Evolutionary conservation across 2,797 vertebrate species (phyloP), one percentile per base, ranked within the genome.

Genomic region (Acropternis orthonyx): DNA sequence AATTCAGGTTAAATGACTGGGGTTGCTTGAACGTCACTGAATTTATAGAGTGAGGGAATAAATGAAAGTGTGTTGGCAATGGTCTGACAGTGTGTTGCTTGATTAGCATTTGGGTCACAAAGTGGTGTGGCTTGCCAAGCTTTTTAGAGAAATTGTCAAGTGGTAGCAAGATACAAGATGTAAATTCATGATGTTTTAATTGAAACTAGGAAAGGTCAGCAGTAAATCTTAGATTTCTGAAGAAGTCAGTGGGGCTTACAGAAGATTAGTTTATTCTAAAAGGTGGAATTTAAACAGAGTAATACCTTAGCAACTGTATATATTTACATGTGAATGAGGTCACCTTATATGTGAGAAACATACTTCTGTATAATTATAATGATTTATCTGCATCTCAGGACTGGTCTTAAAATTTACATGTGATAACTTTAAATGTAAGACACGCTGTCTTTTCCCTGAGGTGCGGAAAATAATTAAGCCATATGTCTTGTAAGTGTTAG

Each of bases 271-370:
- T 93, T 84, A 78, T 68, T 93, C 75, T 88, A 37, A 85, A 73
- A 86, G 55, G 59, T 52, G 63, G 30, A 44, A 90, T 58, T 93
- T 94, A 85, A 91, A 61, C 12, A 62, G 89, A 91, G 56, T 12
- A 62, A 26, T 75, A 87, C 46, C 73, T 88, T 88, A 71, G 72
- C 68, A 89, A 59, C 78, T 59, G 82, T 88, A 59, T 91, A 73
- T 93, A 88, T 92, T 93, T 96, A 89, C 84, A 85, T 79, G 32
- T 88, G 63, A 52, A 75, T 93, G 83, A 93, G 76, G 62, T 95
- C 91, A 86, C 39, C 43, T 88, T 92, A 59, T 67, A 44, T 82
- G 55, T 81, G 54, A 78, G 72, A 89, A 89, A 80, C 75, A 86
- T 92, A 79, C 34, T 55, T 93, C 59, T 75, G 9, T 69, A 54